Conservation (phyloP, 2,113 vertebrate species). For the Dromiciops gliroides region DNA sequence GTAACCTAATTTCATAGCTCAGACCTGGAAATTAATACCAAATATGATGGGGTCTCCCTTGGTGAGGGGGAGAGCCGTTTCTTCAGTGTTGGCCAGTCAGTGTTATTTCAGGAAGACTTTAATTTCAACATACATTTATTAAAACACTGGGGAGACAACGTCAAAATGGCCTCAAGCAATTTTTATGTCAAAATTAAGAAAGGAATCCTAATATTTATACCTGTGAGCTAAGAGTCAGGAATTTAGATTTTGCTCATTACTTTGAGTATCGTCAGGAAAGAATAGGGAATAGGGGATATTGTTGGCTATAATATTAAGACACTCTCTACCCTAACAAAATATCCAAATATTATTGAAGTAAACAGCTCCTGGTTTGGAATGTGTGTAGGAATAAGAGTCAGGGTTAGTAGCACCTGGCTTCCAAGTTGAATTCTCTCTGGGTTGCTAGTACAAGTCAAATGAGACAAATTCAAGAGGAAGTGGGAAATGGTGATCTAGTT, state of each 20-base stretch:
- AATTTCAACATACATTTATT: not conserved
- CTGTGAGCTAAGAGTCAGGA: not conserved
- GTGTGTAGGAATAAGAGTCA: not conserved
- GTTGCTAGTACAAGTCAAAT: not conserved
- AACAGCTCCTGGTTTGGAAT: not conserved
- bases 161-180: not conserved
- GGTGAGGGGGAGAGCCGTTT: not conserved
- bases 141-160: not conserved
- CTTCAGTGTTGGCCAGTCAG: not conserved
- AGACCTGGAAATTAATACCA: not conserved
- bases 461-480: not conserved
- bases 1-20: not conserved
- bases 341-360: not conserved
- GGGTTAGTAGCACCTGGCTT: not conserved
- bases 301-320: not conserved
- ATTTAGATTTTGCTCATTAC: not conserved
- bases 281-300: not conserved
- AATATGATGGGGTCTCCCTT: not conserved
- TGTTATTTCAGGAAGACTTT: not conserved
- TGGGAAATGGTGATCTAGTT: not conserved
- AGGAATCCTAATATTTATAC: not conserved
- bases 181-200: not conserved
- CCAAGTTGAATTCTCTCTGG: not conserved
- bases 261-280: not conserved
- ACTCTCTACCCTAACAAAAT: not conserved